phyloP scores from a whole-genome alignment of 1,140 invertebrate species.

The Ptiloglossa arizonensis region DNA sequence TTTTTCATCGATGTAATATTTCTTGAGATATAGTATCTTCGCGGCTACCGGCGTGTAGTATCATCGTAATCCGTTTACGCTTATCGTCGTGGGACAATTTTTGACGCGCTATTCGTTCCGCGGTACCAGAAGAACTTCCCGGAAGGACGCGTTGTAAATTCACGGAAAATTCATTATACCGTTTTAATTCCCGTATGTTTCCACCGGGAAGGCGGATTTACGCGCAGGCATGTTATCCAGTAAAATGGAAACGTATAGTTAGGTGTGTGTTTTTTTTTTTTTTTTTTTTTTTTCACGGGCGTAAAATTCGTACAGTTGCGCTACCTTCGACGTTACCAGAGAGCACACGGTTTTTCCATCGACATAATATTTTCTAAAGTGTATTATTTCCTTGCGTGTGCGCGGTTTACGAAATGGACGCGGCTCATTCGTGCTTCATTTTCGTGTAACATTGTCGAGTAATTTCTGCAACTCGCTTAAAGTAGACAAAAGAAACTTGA shows the following conservation, averaged over 20 bases:
- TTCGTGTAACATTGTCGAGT: too few species aligned
- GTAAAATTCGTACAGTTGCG: too few species aligned
- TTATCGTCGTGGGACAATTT: background rate
- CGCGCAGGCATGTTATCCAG: background rate
- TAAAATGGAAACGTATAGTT: background rate
- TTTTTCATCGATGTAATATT: conserved; percentile 20
- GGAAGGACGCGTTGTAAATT: background rate
- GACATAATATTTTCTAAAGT: too few species aligned
- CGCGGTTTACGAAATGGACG: too few species aligned
- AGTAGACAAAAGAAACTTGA: background rate
- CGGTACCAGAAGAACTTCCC: background rate
- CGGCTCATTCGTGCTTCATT: background rate
- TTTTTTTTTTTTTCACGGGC: too few species aligned
- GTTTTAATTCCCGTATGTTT: background rate
- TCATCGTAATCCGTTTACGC: conserved; percentile 5
- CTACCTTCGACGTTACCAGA: too few species aligned
- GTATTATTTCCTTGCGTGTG: too few species aligned
- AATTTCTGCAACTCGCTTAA: background rate
- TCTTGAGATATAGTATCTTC: background rate
- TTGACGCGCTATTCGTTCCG: background rate
- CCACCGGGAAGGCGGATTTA: background rate
- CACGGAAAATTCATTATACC: conserved; percentile 5
- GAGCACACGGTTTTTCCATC: too few species aligned
- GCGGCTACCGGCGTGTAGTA: too few species aligned
- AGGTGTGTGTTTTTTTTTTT: too few species aligned